phyloP scores from a whole-genome alignment of 1,140 invertebrate species.

The Zophobas morio region DNA sequence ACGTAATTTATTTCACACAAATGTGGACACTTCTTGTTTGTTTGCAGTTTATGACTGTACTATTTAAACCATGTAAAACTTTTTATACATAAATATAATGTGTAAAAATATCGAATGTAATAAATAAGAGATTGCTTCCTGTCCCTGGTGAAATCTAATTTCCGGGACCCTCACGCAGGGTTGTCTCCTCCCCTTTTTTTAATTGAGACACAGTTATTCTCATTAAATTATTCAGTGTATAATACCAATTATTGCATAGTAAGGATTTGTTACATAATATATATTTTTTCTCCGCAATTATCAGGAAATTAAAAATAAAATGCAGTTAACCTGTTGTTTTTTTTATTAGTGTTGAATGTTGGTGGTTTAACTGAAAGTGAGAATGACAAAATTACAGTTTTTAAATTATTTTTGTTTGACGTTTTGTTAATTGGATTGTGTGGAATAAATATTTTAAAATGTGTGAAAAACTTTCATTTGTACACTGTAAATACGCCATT shows the following conservation, averaged over 20 bases:
- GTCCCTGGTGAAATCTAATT: slow-evolving; percentile 41
- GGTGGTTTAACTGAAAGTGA: slow-evolving; percentile 37
- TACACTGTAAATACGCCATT: not conserved
- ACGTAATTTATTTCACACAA: slow-evolving; percentile 38
- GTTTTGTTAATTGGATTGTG: slow-evolving; percentile 37
- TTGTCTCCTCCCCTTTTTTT: slow-evolving; percentile 47
- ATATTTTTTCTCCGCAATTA: slow-evolving; percentile 53
- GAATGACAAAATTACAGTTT: slow-evolving; percentile 22
- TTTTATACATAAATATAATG: slow-evolving; percentile 57
- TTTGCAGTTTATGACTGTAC: slow-evolving; percentile 49
- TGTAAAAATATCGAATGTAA: slow-evolving; percentile 52
- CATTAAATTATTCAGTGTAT: slow-evolving; percentile 54
- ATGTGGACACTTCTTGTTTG: slow-evolving; percentile 37
- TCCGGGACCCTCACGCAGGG: slow-evolving; percentile 41
- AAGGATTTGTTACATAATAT: slow-evolving; percentile 51
- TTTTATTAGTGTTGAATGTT: slow-evolving; percentile 45
- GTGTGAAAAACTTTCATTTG: slow-evolving; percentile 21
- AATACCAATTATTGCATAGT: slow-evolving; percentile 51
- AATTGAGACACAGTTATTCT: slow-evolving; percentile 44
- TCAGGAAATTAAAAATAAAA: slow-evolving; percentile 53
- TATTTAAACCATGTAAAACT: slow-evolving; percentile 52
- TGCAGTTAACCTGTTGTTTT: slow-evolving; percentile 48
- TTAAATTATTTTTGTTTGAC: slow-evolving; percentile 33
- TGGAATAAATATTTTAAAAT: slow-evolving; percentile 14
- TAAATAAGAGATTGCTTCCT: slow-evolving; percentile 48